Percentiles rank a stretch among this genome's conserved stretches.
phyloP scores from a whole-genome alignment of 2,888 invertebrate species.

The Macrophya annulata region DNA sequence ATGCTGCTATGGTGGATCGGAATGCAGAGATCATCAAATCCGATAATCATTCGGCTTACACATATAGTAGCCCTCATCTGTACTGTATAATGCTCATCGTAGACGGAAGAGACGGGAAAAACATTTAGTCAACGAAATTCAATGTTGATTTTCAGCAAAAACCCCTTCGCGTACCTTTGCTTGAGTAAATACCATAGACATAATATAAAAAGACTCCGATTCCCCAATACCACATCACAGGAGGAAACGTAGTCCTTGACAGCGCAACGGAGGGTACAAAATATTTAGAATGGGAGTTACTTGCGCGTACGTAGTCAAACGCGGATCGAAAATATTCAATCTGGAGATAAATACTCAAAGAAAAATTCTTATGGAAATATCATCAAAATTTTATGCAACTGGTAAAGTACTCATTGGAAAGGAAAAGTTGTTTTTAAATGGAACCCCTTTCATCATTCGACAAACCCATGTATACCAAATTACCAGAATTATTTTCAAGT shows the following conservation, averaged over 20 bases:
- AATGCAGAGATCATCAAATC: slow-evolving; percentile 65
- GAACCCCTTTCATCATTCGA: no score
- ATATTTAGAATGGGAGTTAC: neutral
- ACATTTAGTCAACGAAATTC: slow-evolving; percentile 23
- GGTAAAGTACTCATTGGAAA: no score
- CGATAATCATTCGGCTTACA: slow-evolving; percentile 34
- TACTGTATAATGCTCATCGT: neutral
- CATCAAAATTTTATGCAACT: no score
- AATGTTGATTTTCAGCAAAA: neutral
- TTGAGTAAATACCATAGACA: neutral
- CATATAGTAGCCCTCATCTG: neutral
- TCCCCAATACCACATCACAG: neutral
- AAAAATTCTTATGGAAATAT: no score
- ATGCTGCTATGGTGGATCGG: slow-evolving; percentile 73
- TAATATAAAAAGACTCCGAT: neutral
- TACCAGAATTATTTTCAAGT: no score
- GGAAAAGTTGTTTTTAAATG: no score
- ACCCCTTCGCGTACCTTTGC: neutral
- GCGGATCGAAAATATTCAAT: no score
- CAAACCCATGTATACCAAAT: no score
- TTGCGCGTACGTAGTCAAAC: neutral
- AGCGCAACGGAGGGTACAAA: neutral
- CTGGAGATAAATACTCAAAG: no score
- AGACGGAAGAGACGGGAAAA: slow-evolving; percentile 11
- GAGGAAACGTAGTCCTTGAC: neutral